phyloP scores from a whole-genome alignment of 2,797 vertebrate species.

The Tapirus indicus region DNA sequence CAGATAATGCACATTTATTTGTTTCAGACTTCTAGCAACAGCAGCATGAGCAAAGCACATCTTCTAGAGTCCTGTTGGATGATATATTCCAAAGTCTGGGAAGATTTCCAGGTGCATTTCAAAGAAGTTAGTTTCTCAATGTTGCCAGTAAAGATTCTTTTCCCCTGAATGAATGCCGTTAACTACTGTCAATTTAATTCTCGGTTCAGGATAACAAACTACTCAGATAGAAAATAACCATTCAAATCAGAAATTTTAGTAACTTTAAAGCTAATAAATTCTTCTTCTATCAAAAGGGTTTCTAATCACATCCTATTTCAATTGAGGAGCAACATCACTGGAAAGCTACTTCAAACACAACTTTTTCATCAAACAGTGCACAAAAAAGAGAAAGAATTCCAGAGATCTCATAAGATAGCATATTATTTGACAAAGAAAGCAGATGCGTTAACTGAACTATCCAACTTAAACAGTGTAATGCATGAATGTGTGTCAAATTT shows the following conservation, averaged over 20 bases:
- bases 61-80: neutral
- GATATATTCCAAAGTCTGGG: neutral
- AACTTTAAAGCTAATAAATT: neutral
- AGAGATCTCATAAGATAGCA: neutral
- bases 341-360: neutral
- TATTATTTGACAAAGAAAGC: neutral
- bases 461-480: neutral
- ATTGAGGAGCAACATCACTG: neutral
- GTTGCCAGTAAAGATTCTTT: neutral
- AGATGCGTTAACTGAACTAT: neutral
- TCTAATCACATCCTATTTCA: neutral
- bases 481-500: neutral
- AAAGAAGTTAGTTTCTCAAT: slow-evolving; percentile 53
- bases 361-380: neutral
- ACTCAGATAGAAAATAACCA: neutral
- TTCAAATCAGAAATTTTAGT: slow-evolving; percentile 7
- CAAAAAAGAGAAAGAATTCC: neutral
- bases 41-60: neutral
- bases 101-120: slow-evolving; percentile 59
- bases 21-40: neutral
- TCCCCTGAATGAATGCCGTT: neutral
- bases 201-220: neutral
- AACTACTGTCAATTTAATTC: neutral
- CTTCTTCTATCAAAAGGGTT: neutral
- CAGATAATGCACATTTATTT: neutral